A percentile compares a stretch with the other conserved stretches of the same genome.
Evolutionary conservation across 2,113 vertebrate species (phyloP).

Genomic region (Dipodomys merriami): DNA sequence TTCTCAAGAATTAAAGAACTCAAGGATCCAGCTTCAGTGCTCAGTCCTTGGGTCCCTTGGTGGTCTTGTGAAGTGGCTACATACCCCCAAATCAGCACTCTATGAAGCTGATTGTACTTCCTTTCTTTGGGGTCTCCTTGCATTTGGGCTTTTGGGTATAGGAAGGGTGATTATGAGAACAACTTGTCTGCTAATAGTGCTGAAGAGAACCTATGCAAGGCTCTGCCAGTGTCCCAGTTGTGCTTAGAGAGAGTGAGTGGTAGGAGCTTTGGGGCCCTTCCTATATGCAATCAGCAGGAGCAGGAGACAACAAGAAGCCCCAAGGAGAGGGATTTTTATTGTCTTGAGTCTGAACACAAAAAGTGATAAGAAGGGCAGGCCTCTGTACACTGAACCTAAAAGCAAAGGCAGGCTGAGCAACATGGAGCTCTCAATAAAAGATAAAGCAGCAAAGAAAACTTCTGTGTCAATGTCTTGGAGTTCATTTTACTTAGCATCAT

Average conservation of each 20-base stretch:
- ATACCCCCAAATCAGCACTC: not conserved
- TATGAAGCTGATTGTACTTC: not conserved
- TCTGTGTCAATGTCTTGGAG: too few species aligned
- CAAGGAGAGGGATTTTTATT: not conserved
- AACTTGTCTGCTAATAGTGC: not conserved
- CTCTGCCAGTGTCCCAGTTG: not conserved
- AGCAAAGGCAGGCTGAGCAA: not conserved
- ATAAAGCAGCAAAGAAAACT: not conserved
- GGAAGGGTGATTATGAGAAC: not conserved
- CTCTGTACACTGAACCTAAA: not conserved
- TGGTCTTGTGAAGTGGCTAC: not conserved
- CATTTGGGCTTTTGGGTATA: not conserved
- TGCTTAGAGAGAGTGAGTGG: not conserved
- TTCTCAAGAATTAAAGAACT: not conserved
- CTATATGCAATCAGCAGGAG: not conserved
- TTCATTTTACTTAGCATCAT: too few species aligned
- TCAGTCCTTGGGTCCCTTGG: not conserved
- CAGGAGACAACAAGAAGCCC: not conserved
- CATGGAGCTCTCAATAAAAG: not conserved
- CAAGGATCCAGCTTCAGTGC: not conserved
- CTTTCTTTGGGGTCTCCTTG: not conserved
- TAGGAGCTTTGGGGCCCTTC: not conserved
- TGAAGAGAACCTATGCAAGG: not conserved
- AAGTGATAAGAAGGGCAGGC: slow-evolving; percentile 1
- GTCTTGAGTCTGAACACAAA: not conserved